These are phyloP conservation scores for Aspidoscelis tigris DNA, from an alignment of 2,113 vertebrate species.

Conservation along the genomic window DNA sequence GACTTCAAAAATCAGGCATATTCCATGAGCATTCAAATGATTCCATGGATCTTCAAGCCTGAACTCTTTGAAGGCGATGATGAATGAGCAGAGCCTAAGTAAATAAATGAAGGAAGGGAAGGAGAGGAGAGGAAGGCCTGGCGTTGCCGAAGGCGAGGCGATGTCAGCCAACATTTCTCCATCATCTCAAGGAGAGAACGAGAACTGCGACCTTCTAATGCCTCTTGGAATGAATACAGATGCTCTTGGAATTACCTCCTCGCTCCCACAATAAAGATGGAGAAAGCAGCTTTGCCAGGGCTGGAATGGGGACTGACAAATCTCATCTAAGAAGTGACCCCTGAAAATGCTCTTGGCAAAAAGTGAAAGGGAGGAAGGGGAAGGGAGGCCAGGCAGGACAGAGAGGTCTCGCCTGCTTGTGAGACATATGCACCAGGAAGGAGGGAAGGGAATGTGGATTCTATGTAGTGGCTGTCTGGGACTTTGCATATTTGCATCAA, in stretches of 20 bases:
- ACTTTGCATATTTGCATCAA: constrained; percentile 34
- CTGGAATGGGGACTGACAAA: constrained; percentile 66
- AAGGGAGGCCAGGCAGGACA: not conserved
- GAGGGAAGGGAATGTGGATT: constrained; percentile 41
- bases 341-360: constrained; percentile 61
- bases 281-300: constrained; percentile 51
- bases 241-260: constrained; percentile 53
- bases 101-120: constrained; percentile 52
- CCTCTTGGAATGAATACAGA: constrained; percentile 73
- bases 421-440: not conserved
- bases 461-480: constrained; percentile 45
- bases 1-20: not conserved
- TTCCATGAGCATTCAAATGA: not conserved
- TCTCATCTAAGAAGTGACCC: constrained; percentile 52
- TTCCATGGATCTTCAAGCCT: not conserved
- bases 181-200: constrained; percentile 58
- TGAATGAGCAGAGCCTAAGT: constrained; percentile 54
- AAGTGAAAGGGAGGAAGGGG: constrained; percentile 43
- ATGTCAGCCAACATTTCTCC: constrained; percentile 37
- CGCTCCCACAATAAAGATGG: constrained; percentile 42
- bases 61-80: constrained; percentile 25
- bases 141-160: constrained; percentile 47
- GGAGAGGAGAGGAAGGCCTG: not conserved
- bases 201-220: constrained; percentile 58
- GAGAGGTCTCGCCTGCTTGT: not conserved